phyloP scores from a whole-genome alignment of 1,140 invertebrate genomes.

The Telenomus remus region DNA sequence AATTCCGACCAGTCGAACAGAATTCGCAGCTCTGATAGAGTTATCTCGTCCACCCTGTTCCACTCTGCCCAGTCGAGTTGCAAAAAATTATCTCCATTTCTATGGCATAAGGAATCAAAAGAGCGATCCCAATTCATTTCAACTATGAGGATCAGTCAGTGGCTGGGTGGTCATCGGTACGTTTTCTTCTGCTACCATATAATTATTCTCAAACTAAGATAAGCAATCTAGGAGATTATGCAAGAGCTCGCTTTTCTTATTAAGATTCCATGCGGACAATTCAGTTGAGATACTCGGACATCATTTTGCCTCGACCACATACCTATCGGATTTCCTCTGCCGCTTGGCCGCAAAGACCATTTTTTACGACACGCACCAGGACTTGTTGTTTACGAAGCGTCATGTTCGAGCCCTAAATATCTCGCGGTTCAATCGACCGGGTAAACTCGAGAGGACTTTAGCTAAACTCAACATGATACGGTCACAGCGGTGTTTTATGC shows the following conservation, averaged over 20 bases:
- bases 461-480: conserved; percentile 39
- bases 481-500: conserved; percentile 44
- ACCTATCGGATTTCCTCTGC: conserved; percentile 38
- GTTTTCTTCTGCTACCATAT: conserved; percentile 4
- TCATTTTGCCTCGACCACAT: conserved; percentile 30
- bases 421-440: conserved; percentile 27
- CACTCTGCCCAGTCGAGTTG: background rate
- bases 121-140: too few relatives aligned
- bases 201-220: conserved; percentile 21
- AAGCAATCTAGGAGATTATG: conserved; percentile 23
- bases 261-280: conserved; percentile 29
- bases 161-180: too few relatives aligned
- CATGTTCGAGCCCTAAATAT: conserved; percentile 26
- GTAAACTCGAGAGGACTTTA: conserved; percentile 40
- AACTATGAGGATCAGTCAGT: too few relatives aligned
- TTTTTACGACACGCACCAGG: conserved; percentile 24
- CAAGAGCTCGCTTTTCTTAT: conserved; percentile 18
- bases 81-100: too few relatives aligned
- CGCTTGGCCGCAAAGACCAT: background rate
- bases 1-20: conserved; percentile 28
- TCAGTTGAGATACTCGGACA: conserved; percentile 29
- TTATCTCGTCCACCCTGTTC: conserved; percentile 25
- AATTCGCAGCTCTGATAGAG: conserved; percentile 28
- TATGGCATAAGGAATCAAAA: too few relatives aligned
- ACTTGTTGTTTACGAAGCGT: conserved; percentile 25